phyloP scores from a whole-genome alignment of 2,797 vertebrate genomes.

The Spatula versicolor region DNA sequence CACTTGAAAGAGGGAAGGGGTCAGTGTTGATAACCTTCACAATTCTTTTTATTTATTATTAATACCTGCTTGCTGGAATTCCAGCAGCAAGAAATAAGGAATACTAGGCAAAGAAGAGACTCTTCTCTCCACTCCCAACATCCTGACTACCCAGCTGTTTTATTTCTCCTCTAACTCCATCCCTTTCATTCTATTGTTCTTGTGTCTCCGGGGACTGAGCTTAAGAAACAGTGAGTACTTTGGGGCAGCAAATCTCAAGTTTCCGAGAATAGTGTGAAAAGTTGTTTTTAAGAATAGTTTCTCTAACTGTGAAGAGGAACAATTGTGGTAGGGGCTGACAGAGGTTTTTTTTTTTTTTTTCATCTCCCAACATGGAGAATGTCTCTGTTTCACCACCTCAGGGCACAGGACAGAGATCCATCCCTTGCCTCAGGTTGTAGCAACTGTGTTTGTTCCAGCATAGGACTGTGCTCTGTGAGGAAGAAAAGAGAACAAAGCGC shows the following conservation, averaged over 20 bases:
- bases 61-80: constrained; percentile 41
- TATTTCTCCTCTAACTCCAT: not conserved
- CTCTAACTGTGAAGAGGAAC: not conserved
- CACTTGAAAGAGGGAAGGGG: constrained; percentile 56
- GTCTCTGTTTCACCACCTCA: not conserved
- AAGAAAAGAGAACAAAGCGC: not conserved
- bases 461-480: not conserved
- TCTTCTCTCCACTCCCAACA: not conserved
- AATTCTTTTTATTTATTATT: constrained; percentile 74
- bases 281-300: not conserved
- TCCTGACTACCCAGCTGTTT: not conserved
- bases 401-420: not conserved
- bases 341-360: not conserved
- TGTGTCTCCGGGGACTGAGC: not conserved
- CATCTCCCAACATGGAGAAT: not conserved
- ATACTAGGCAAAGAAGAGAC: not conserved
- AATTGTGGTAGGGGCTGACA: not conserved
- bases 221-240: not conserved
- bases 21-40: constrained; percentile 47
- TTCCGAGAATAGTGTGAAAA: not conserved
- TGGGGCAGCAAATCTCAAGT: not conserved
- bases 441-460: not conserved
- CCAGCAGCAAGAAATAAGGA: not conserved
- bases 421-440: not conserved
- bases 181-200: not conserved